phyloP scores from a whole-genome alignment of 2,797 vertebrate genomes.

The Furcifer pardalis region DNA sequence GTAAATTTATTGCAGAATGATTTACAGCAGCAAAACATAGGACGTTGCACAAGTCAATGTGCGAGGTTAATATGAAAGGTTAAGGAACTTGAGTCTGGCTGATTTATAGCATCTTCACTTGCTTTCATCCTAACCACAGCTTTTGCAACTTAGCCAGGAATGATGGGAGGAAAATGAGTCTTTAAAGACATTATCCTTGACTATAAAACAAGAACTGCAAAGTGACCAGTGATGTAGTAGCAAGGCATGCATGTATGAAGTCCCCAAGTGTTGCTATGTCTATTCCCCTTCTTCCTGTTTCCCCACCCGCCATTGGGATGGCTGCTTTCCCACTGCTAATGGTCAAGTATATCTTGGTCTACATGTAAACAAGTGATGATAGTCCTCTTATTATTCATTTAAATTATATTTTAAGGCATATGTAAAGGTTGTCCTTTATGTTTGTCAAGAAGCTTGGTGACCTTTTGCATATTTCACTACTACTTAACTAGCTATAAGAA shows the following conservation, averaged over 20 bases:
- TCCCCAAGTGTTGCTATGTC: background rate
- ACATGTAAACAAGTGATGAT: background rate
- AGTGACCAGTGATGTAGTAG: slow-evolving; percentile 37
- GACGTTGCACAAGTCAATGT: slow-evolving; percentile 78
- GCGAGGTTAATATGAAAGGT: slow-evolving; percentile 83
- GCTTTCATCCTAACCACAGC: slow-evolving; percentile 75
- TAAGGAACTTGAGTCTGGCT: slow-evolving; percentile 75
- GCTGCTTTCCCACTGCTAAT: background rate
- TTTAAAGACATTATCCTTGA: slow-evolving; percentile 64
- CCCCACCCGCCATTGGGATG: background rate
- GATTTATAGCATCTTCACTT: slow-evolving; percentile 74
- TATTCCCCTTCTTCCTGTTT: background rate
- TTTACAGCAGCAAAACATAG: slow-evolving; percentile 72
- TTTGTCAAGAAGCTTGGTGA: background rate
- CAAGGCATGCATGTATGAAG: slow-evolving; percentile 12
- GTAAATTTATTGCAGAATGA: slow-evolving; percentile 78
- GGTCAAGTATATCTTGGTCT: background rate
- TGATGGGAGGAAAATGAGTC: slow-evolving; percentile 60
- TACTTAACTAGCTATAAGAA: too few relatives aligned
- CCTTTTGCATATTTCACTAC: background rate
- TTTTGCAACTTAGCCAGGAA: slow-evolving; percentile 60
- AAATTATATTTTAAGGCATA: background rate
- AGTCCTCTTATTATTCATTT: background rate
- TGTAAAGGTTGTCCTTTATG: too few relatives aligned
- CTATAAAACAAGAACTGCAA: slow-evolving; percentile 66